Evolutionary conservation across 2,888 invertebrate genomes (phyloP).

Genomic region (Crossocerus cetratus): DNA sequence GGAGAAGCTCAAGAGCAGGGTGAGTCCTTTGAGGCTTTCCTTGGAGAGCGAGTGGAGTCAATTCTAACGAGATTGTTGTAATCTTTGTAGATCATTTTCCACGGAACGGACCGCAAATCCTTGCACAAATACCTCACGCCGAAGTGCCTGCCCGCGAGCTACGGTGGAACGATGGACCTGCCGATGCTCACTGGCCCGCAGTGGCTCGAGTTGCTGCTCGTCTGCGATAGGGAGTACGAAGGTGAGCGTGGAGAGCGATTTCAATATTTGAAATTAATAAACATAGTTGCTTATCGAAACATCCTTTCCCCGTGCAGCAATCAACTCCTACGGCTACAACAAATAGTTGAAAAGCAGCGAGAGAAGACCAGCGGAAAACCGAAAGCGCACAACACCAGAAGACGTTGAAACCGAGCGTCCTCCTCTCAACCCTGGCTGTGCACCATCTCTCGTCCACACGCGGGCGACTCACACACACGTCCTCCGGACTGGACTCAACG

Average conservation of each 20-base stretch:
- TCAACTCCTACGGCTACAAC: neutral
- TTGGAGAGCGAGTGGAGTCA: no score
- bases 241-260: constrained; percentile 77
- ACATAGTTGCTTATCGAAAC: neutral
- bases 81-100: constrained; percentile 83
- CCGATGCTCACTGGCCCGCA: constrained; percentile 84
- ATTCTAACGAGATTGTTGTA: neutral
- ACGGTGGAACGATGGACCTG: constrained; percentile 85
- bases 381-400: no score
- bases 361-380: no score
- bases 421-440: no score
- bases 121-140: constrained; percentile 86
- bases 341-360: neutral
- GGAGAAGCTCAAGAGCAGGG: constrained; percentile 88
- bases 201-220: constrained; percentile 85
- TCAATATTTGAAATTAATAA: neutral
- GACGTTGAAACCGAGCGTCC: no score
- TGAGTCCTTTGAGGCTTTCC: no score
- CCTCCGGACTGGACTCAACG: no score
- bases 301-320: neutral
- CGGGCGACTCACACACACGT: no score
- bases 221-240: constrained; percentile 86
- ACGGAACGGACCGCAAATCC: constrained; percentile 86
- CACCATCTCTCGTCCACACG: no score
- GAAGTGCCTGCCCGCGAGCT: constrained; percentile 84